Percentiles rank a stretch among this genome's conserved stretches.
Conservation (phyloP, 2,113 vertebrate species). For the Epinephelus cyanopodus region DNA sequence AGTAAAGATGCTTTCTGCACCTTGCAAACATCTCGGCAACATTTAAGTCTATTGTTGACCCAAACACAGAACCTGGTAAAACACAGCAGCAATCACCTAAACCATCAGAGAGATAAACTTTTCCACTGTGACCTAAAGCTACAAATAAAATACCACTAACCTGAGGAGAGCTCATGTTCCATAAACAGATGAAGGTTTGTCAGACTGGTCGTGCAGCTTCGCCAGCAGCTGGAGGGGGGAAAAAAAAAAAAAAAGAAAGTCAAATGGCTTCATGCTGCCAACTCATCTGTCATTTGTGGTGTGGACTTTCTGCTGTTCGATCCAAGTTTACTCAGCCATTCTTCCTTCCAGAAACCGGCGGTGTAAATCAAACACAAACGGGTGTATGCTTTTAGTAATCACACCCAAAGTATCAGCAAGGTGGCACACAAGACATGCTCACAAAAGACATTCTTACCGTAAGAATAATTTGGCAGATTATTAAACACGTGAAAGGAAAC, state of each 20-base stretch:
- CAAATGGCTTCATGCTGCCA: background rate
- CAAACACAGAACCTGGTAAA: background rate
- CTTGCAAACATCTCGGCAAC: background rate
- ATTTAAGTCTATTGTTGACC: too few relatives aligned
- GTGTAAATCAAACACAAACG: background rate
- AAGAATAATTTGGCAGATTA: background rate
- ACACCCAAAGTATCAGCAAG: background rate
- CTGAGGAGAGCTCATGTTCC: background rate
- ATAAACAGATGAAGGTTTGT: background rate
- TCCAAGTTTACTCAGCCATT: background rate
- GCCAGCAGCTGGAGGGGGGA: background rate
- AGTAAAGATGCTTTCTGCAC: background rate
- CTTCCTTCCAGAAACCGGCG: background rate
- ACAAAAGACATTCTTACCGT: background rate
- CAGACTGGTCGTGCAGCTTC: constrained; percentile 4
- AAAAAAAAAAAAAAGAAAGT: background rate
- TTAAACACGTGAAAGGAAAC: too few relatives aligned
- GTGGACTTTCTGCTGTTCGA: background rate
- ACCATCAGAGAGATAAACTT: background rate
- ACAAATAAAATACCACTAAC: background rate
- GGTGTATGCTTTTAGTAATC: background rate
- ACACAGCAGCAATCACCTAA: background rate
- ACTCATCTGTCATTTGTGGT: background rate
- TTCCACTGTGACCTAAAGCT: background rate
- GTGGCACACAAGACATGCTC: background rate